A percentile compares a stretch with the other conserved stretches of the same genome.
phyloP scores from a whole-genome alignment of 2,888 invertebrate genomes.

The Furcula furcula region DNA sequence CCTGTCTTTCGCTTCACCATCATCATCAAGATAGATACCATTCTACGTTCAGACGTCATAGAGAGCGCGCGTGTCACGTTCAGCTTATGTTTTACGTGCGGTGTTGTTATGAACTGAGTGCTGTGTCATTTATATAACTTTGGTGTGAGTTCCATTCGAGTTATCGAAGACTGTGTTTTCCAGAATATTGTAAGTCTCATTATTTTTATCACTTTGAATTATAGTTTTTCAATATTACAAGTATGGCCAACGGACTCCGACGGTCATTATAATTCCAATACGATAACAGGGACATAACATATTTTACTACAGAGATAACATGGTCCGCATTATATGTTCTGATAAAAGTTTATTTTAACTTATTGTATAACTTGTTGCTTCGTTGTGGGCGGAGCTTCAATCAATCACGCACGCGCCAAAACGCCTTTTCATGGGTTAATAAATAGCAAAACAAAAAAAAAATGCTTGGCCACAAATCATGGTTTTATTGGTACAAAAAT shows the following conservation, averaged over 20 bases:
- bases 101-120: conserved; percentile 63
- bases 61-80: conserved; percentile 49
- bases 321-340: conserved; percentile 3
- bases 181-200: conserved; percentile 29
- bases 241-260: neutral
- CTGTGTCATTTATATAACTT: conserved; percentile 56
- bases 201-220: neutral
- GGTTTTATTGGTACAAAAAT: too few relatives aligned
- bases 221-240: neutral
- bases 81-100: conserved; percentile 33
- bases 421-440: conserved; percentile 24
- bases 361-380: conserved; percentile 56
- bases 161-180: conserved; percentile 22
- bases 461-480: too few relatives aligned
- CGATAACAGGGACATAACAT: conserved; percentile 20
- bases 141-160: conserved; percentile 45
- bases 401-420: conserved; percentile 56
- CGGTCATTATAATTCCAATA: conserved; percentile 3
- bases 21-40: conserved; percentile 69
- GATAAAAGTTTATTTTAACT: conserved; percentile 13
- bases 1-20: conserved; percentile 60
- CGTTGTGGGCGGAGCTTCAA: conserved; percentile 55
- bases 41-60: conserved; percentile 61
- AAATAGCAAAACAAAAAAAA: too few relatives aligned
- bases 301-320: conserved; percentile 22